Evolutionary conservation across 2,797 vertebrate species (phyloP).

Genomic region (Prunella strophiata): DNA sequence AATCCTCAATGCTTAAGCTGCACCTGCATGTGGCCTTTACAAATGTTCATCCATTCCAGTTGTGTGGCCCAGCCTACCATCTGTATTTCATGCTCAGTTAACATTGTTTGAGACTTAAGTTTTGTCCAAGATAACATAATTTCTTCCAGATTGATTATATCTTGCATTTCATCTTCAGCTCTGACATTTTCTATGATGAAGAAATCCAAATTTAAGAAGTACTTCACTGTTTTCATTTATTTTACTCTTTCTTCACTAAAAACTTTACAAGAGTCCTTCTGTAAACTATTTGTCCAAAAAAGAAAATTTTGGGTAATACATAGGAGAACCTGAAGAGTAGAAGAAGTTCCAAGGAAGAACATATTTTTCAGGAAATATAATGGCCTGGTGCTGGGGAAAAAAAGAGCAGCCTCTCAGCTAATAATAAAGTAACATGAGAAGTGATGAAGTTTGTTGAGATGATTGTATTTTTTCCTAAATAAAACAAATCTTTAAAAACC

Average conservation of each 20-base stretch:
- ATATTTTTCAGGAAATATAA: neutral
- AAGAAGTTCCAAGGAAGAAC: neutral
- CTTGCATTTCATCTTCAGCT: neutral
- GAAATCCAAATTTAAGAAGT: neutral
- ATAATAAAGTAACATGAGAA: neutral
- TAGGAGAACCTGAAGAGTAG: neutral
- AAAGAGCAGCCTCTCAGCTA: neutral
- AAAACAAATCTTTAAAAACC: neutral
- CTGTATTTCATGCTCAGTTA: neutral
- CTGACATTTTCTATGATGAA: neutral
- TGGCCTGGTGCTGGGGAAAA: neutral
- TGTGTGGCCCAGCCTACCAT: neutral
- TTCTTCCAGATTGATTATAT: neutral
- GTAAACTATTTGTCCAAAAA: neutral
- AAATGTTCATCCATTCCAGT: neutral
- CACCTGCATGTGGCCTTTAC: neutral
- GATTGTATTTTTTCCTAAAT: neutral
- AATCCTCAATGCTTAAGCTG: neutral
- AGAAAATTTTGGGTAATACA: neutral
- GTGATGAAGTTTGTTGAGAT: neutral
- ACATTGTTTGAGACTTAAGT: neutral
- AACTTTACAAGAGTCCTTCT: neutral
- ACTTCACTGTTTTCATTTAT: neutral
- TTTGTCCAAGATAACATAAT: neutral
- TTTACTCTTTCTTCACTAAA: neutral